phyloP scores from a whole-genome alignment of 2,113 vertebrate species.

The Siniperca chuatsi region DNA sequence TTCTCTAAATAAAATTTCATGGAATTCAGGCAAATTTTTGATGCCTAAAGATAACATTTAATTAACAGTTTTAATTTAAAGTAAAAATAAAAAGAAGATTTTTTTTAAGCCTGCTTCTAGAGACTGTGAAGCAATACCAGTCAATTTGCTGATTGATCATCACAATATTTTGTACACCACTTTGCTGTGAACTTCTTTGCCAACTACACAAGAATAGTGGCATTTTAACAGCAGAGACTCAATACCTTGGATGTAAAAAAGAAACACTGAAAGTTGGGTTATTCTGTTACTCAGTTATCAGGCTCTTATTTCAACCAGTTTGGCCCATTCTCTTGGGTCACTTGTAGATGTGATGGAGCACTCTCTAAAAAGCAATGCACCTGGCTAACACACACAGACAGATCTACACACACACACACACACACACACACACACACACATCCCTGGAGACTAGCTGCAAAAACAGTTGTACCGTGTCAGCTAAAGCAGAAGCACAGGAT shows the following conservation, averaged over 20 bases:
- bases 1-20: not conserved
- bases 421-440: not conserved
- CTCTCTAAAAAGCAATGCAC: slow-evolving; percentile 17
- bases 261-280: not conserved
- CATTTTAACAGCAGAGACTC: not conserved
- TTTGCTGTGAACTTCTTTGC: not conserved
- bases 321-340: slow-evolving; percentile 37
- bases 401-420: not conserved
- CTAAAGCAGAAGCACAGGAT: slow-evolving; percentile 31
- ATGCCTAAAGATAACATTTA: not conserved
- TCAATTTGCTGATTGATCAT: slow-evolving; percentile 8
- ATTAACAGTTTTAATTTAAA: not conserved
- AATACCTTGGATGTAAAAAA: slow-evolving; percentile 1
- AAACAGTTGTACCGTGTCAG: slow-evolving; percentile 26
- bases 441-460: not conserved
- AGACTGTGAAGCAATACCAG: not conserved
- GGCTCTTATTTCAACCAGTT: slow-evolving; percentile 49
- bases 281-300: slow-evolving; percentile 4
- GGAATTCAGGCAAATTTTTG: not conserved
- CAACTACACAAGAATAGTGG: not conserved
- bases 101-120: not conserved
- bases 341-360: slow-evolving; percentile 18
- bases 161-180: not conserved
- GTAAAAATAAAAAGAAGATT: not conserved
- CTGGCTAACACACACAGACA: slow-evolving; percentile 20